Conservation (phyloP, 2,888 invertebrate species). For the Globia sparganii region DNA sequence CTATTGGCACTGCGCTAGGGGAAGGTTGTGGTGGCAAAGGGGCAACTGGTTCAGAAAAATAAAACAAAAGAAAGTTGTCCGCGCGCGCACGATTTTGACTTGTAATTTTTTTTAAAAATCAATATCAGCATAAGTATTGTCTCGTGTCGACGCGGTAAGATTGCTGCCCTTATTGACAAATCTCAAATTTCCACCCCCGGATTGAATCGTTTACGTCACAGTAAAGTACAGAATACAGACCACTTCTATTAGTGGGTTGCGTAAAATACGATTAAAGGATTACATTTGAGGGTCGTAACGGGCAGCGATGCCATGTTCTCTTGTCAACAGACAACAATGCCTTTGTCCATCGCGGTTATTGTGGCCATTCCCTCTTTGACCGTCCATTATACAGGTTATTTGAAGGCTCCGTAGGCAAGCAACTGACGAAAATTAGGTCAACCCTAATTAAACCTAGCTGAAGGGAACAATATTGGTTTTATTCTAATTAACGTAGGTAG, state of each 20-base stretch:
- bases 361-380: not conserved
- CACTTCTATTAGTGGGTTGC: not conserved
- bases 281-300: not conserved
- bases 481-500: not conserved
- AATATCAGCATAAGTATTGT: too few relatives aligned
- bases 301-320: not conserved
- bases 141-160: not conserved
- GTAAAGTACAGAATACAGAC: not conserved
- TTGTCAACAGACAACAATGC: constrained; percentile 9
- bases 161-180: not conserved
- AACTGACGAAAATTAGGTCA: constrained; percentile 9
- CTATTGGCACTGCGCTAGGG: too few relatives aligned
- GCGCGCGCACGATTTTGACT: too few relatives aligned
- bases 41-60: too few relatives aligned
- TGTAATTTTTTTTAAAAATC: too few relatives aligned
- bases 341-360: not conserved
- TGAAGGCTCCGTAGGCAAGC: not conserved
- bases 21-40: too few relatives aligned
- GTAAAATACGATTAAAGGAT: constrained; percentile 19
- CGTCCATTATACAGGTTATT: not conserved
- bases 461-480: not conserved
- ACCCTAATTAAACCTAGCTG: not conserved
- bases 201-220: not conserved
- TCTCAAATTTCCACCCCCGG: not conserved
- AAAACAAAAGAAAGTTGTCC: too few relatives aligned